Evolutionary conservation across 2,797 vertebrate genomes (phyloP).

Genomic region (Diplodus puntazzo): DNA sequence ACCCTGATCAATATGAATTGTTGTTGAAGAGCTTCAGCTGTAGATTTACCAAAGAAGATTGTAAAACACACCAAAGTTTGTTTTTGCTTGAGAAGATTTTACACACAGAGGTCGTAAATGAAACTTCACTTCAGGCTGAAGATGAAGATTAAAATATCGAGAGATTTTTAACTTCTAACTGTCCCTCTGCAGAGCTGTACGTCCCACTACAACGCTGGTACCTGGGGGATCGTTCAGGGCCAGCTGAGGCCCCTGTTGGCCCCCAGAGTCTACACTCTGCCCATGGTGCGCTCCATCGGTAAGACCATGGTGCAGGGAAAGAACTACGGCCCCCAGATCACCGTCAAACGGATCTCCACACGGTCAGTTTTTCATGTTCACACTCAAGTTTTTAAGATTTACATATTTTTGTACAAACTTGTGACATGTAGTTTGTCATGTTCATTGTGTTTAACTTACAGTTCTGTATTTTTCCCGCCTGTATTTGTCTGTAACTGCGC

Average conservation of each 20-base stretch:
- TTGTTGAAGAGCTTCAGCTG: neutral
- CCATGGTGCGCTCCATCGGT: conserved; percentile 88
- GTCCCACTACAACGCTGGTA: conserved; percentile 87
- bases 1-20: neutral
- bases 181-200: conserved; percentile 79
- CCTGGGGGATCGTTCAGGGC: conserved; percentile 87
- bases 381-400: neutral
- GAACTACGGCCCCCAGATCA: conserved; percentile 90
- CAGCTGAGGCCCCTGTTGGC: conserved; percentile 86
- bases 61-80: too few relatives aligned
- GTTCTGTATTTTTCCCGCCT: too few relatives aligned
- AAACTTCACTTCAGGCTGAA: neutral
- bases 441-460: too few relatives aligned
- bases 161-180: neutral
- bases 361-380: conserved; percentile 71
- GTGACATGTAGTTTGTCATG: neutral
- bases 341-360: conserved; percentile 88
- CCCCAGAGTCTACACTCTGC: conserved; percentile 87
- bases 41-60: neutral
- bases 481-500: neutral
- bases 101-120: neutral
- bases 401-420: neutral
- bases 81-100: neutral
- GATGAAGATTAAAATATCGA: neutral
- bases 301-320: conserved; percentile 90